Conservation (phyloP, 2,888 invertebrate genomes). For the Heteropelma amictum region DNA sequence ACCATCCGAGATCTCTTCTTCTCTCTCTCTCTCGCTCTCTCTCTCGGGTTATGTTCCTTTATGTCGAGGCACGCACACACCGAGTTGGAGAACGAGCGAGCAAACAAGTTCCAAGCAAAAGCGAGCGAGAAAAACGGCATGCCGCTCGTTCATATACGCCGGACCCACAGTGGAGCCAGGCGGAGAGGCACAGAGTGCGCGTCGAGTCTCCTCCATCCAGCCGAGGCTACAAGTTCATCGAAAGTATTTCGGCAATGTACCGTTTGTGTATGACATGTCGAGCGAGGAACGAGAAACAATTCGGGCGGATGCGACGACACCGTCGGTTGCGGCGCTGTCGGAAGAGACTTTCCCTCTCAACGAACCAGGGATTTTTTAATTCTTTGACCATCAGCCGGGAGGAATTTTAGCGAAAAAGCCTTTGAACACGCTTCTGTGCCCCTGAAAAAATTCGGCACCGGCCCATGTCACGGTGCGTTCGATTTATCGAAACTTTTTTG, state of each 20-base stretch:
- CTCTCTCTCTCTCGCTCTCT: too few species aligned
- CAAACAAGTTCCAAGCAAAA: slow-evolving; percentile 40
- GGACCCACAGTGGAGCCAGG: slow-evolving; percentile 20
- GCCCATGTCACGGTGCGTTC: too few species aligned
- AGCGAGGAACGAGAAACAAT: slow-evolving; percentile 4
- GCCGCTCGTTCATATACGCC: slow-evolving; percentile 49
- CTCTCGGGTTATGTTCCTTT: too few species aligned
- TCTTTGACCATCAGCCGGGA: too few species aligned
- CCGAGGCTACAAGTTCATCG: too few species aligned
- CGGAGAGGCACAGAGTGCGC: slow-evolving; percentile 22
- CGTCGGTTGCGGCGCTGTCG: neutral
- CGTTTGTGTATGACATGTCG: slow-evolving; percentile 18
- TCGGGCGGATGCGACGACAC: neutral
- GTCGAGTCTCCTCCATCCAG: slow-evolving; percentile 52
- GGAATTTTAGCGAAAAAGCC: too few species aligned
- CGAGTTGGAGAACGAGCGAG: slow-evolving; percentile 31
- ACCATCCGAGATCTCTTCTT: slow-evolving; percentile 63
- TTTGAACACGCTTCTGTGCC: too few species aligned
- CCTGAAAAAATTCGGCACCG: too few species aligned
- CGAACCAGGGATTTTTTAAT: too few species aligned
- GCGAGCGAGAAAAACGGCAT: slow-evolving; percentile 48
- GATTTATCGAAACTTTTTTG: too few species aligned
- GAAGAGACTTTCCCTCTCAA: too few species aligned
- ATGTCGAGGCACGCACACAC: slow-evolving; percentile 55
- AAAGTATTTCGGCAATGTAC: slow-evolving; percentile 57